Evolutionary conservation across 2,113 vertebrate species (phyloP).

Genomic region (Tychaedon coryphoeus): DNA sequence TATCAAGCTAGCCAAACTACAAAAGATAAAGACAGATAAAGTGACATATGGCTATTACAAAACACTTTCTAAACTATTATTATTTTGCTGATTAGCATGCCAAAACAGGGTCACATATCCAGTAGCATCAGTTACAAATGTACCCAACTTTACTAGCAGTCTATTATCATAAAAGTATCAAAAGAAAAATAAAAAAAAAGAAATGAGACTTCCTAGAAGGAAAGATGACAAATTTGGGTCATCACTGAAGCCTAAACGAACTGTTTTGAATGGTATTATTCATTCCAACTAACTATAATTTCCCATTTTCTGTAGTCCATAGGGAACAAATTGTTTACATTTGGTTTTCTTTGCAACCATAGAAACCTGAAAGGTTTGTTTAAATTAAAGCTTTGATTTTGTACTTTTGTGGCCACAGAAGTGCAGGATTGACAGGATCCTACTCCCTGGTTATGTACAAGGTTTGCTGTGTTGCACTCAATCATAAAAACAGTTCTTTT

Average conservation of each 20-base stretch:
- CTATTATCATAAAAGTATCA: background rate
- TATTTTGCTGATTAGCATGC: background rate
- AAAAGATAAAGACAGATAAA: background rate
- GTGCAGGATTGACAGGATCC: background rate
- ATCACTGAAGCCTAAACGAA: background rate
- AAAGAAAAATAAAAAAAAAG: background rate
- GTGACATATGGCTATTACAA: background rate
- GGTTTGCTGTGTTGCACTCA: background rate
- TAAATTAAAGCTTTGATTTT: conserved; percentile 28
- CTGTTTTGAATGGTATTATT: background rate
- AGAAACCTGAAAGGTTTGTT: conserved; percentile 10
- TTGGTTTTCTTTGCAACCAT: conserved; percentile 14
- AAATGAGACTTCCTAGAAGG: background rate
- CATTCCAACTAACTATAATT: background rate
- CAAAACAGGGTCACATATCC: background rate
- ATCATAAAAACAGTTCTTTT: background rate
- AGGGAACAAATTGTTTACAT: background rate
- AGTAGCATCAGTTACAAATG: background rate
- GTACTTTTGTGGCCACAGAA: background rate
- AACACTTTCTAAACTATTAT: background rate
- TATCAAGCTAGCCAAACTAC: background rate
- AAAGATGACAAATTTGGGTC: background rate
- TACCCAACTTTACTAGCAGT: background rate
- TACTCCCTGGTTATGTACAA: background rate
- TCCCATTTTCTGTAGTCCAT: background rate